These are phyloP conservation scores for Pandion haliaetus DNA, from an alignment of 2,113 vertebrate genomes.

Conservation along the genomic window DNA sequence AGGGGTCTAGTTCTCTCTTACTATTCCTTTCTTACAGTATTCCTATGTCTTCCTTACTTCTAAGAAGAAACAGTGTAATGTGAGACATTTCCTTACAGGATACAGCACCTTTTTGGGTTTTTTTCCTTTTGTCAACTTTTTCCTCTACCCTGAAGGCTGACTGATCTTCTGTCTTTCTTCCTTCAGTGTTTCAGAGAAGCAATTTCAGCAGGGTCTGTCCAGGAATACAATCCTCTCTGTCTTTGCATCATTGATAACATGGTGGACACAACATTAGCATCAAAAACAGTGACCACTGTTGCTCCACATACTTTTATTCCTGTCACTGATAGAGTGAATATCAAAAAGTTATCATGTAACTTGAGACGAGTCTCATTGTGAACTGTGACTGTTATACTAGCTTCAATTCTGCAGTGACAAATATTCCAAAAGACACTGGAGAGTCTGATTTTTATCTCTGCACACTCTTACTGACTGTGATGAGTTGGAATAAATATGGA, in stretches of 20 bases:
- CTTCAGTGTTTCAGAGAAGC: not conserved
- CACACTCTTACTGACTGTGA: not conserved
- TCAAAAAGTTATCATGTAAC: not conserved
- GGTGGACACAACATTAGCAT: not conserved
- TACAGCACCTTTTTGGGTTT: not conserved
- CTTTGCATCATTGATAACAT: not conserved
- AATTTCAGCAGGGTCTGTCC: not conserved
- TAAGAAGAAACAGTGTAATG: not conserved
- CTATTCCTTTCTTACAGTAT: not conserved
- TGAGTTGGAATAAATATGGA: not conserved
- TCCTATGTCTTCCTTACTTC: not conserved
- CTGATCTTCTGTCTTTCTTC: not conserved
- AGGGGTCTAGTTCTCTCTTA: not conserved
- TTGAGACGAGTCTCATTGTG: not conserved
- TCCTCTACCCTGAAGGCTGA: not conserved
- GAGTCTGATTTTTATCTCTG: not conserved
- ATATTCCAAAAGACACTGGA: not conserved
- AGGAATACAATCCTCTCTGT: not conserved
- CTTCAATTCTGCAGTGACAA: not conserved
- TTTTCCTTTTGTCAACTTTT: not conserved
- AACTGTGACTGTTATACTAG: not conserved
- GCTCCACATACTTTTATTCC: not conserved
- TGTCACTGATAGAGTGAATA: not conserved
- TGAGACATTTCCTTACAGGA: not conserved
- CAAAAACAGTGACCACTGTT: not conserved